phyloP scores from a whole-genome alignment of 2,113 vertebrate genomes.

The Microtus ochrogaster region DNA sequence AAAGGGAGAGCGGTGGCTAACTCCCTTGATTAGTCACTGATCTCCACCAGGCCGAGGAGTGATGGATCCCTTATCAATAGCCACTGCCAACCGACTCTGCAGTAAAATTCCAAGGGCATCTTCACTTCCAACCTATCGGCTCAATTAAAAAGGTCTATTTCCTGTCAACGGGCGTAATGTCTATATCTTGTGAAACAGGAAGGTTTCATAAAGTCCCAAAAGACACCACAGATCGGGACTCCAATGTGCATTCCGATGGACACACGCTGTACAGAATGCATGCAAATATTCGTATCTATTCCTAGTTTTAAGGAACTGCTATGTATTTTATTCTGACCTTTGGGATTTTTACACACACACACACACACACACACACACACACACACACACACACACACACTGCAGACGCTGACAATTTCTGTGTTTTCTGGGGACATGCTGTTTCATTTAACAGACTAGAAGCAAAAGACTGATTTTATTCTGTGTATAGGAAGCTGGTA shows the following conservation, averaged over 20 bases:
- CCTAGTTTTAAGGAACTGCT: slow-evolving; percentile 17
- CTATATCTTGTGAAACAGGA: slow-evolving; percentile 81
- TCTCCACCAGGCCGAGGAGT: slow-evolving; percentile 72
- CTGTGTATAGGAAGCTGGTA: slow-evolving; percentile 60
- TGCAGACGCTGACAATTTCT: slow-evolving; percentile 35
- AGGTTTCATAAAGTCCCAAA: slow-evolving; percentile 83
- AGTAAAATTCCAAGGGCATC: slow-evolving; percentile 85
- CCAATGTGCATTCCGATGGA: slow-evolving; percentile 48
- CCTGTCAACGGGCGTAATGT: slow-evolving; percentile 81
- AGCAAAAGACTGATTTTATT: slow-evolving; percentile 70
- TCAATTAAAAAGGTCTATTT: slow-evolving; percentile 86
- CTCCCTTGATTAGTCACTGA: slow-evolving; percentile 78
- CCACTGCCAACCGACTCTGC: slow-evolving; percentile 82
- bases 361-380: too few species aligned
- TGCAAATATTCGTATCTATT: slow-evolving; percentile 5
- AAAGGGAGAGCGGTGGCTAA: slow-evolving; percentile 82
- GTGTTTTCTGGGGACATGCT: slow-evolving; percentile 43
- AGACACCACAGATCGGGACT: slow-evolving; percentile 66
- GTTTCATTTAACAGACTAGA: slow-evolving; percentile 59
- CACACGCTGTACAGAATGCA: slow-evolving; percentile 53
- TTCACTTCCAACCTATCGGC: slow-evolving; percentile 85
- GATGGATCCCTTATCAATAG: slow-evolving; percentile 85
- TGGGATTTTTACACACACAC: neutral
- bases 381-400: neutral
- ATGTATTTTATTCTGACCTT: slow-evolving; percentile 77